phyloP scores from a whole-genome alignment of 2,797 vertebrate species.

The Phaenicophaeus curvirostris region DNA sequence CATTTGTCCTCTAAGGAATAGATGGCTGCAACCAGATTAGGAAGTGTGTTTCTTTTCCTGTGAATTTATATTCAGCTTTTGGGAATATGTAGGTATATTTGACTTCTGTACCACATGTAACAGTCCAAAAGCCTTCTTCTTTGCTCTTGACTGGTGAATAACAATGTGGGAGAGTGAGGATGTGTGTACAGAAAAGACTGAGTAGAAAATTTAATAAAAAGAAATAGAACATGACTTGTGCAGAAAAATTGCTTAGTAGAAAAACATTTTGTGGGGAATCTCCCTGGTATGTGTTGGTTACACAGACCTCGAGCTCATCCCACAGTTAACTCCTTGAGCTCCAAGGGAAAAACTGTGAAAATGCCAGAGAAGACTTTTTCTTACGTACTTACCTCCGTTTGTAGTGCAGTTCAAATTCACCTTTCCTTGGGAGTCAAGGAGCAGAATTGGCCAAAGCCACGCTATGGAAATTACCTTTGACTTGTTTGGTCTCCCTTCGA shows the following conservation, averaged over 20 bases:
- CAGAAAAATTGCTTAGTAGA: background rate
- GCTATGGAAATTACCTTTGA: background rate
- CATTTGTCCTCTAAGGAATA: background rate
- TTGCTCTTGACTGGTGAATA: background rate
- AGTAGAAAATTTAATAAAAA: background rate
- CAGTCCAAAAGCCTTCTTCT: background rate
- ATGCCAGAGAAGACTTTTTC: background rate
- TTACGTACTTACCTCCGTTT: background rate
- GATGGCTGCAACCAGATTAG: background rate
- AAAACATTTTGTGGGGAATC: background rate
- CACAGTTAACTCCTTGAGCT: background rate
- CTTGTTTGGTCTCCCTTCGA: background rate
- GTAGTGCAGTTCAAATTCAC: background rate
- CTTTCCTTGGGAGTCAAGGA: background rate
- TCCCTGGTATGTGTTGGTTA: background rate
- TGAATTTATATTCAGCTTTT: background rate
- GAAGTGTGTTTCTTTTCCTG: background rate
- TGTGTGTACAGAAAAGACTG: background rate
- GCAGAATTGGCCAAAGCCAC: background rate
- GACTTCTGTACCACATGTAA: background rate
- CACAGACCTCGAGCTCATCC: background rate
- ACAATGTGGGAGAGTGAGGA: background rate
- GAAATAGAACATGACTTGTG: background rate
- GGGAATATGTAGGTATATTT: background rate
- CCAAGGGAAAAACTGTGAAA: background rate